Base-by-base conservation (phyloP, 2,797 vertebrate genomes). In the Rachycentron canadum region DNA sequence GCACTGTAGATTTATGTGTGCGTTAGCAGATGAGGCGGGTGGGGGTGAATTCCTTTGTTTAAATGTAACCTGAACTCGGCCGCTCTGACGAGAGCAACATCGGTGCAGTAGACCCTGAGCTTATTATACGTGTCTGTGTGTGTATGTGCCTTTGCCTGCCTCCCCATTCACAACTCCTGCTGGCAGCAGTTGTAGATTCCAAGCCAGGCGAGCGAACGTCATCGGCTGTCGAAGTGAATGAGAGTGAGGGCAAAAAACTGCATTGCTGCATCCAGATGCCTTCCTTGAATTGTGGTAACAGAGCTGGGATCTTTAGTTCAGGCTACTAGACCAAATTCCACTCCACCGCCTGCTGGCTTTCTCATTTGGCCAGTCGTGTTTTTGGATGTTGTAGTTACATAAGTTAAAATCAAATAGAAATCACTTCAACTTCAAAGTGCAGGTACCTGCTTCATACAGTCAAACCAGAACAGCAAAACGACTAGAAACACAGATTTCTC, bases 131-230 rank as follows among this genome's bases (percentile, higher is more conserved):
- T 76, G 85, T 87, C 81, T 70, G 55, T 72, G 68, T 77, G 80
- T 81, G 65, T 57, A 69, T 73, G 49, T 80, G 72, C 56, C 40
- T 58, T 7, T 57, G 74, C 69, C 53, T 73, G 81, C 75, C 67
- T 90, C 76, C 80, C 90, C 92, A 94, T 94, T 94, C 93, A 94
- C 91, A 92, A 91, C 83, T 92, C 84, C 58, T 45, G 53, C 85
- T 91, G 90, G 93, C 91, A 90, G 86, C 79, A 26, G 60, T 71
- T 9, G 53, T 72, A 90, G 89, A 92, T 91, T 93, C 87, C 88
- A 79, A 76, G 80, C 89, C 86, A 90, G 84, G 86, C 71, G 25
- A 86, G 85, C 64, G 62, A 85, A 89, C 89, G 88, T 93, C 91
- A 93, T 88, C 76, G 53, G 68, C 86, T 86, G 84, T 91, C 71